These are phyloP conservation scores for Oligia fasciuncula DNA, from an alignment of 2,888 invertebrate species.

Conservation along the genomic window DNA sequence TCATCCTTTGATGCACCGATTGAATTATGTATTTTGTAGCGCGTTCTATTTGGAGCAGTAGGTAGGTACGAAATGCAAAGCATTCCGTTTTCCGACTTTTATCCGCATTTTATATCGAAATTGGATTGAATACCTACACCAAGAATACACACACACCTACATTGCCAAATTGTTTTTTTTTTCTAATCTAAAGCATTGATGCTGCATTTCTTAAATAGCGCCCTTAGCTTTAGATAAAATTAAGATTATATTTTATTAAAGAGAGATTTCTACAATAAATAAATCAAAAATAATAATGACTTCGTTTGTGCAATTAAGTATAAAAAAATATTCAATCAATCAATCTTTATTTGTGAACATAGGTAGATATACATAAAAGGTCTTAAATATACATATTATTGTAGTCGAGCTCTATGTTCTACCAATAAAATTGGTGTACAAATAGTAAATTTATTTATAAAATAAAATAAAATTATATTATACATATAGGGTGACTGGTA, in stretches of 20 bases:
- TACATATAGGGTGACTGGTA: too few species aligned
- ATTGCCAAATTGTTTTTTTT: slow-evolving; percentile 6
- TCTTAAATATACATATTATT: too few species aligned
- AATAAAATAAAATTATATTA: too few species aligned
- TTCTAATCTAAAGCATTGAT: too few species aligned
- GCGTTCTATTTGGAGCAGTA: slow-evolving; percentile 14
- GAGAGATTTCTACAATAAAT: not conserved
- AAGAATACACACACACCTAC: not conserved
- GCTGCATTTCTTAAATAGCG: not conserved
- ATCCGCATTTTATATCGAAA: slow-evolving; percentile 3
- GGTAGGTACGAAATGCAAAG: not conserved
- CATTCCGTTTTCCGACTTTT: slow-evolving; percentile 12
- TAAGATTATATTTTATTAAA: not conserved
- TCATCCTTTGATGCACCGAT: not conserved
- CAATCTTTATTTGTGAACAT: too few species aligned
- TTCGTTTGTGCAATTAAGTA: slow-evolving; percentile 2
- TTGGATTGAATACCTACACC: not conserved
- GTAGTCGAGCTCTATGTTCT: too few species aligned
- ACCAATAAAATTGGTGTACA: too few species aligned
- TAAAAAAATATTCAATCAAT: not conserved
- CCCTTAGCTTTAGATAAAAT: not conserved
- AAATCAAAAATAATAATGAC: not conserved
- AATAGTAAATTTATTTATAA: too few species aligned
- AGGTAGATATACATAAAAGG: too few species aligned
- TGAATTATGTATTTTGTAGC: not conserved